These are phyloP conservation scores for Smittia sp. DNA, from an alignment of 2,888 invertebrate genomes.

Conservation along the genomic window DNA sequence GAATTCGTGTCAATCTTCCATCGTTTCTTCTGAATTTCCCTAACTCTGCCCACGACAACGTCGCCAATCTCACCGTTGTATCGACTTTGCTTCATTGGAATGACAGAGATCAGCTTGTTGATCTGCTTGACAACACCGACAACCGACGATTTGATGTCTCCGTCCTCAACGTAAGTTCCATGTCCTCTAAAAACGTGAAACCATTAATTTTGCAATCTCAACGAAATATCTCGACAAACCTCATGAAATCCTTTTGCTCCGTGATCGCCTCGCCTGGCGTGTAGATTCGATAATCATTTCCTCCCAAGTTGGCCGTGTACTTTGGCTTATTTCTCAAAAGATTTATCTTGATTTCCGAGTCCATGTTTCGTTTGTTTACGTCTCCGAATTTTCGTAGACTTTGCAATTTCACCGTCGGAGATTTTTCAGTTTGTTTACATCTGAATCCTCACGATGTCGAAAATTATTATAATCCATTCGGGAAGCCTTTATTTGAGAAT, in stretches of 20 bases:
- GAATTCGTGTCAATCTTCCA: conserved; percentile 97
- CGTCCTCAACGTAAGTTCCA: conserved; percentile 88
- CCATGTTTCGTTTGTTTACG: too few species aligned
- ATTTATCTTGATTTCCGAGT: conserved; percentile 29
- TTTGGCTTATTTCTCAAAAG: conserved; percentile 22
- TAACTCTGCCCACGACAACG: conserved; percentile 90
- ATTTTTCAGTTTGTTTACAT: not conserved
- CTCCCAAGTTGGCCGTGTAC: conserved; percentile 48
- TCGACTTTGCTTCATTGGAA: conserved; percentile 79
- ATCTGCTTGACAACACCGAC: conserved; percentile 93
- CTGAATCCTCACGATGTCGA: too few species aligned
- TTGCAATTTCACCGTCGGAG: too few species aligned
- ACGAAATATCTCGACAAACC: conserved; percentile 55
- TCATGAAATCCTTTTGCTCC: conserved; percentile 77
- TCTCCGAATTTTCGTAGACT: too few species aligned
- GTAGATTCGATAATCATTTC: conserved; percentile 64
- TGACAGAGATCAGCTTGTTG: conserved; percentile 89
- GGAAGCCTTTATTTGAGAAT: conserved; percentile 86
- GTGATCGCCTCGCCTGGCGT: conserved; percentile 89
- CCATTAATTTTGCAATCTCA: conserved; percentile 41
- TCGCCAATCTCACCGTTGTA: conserved; percentile 95
- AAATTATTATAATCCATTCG: conserved; percentile 86
- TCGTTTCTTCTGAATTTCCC: conserved; percentile 88
- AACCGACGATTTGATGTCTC: conserved; percentile 83
- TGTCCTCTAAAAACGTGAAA: conserved; percentile 77